Conservation (phyloP, 2,888 invertebrate genomes). For the Elmis aenea region DNA sequence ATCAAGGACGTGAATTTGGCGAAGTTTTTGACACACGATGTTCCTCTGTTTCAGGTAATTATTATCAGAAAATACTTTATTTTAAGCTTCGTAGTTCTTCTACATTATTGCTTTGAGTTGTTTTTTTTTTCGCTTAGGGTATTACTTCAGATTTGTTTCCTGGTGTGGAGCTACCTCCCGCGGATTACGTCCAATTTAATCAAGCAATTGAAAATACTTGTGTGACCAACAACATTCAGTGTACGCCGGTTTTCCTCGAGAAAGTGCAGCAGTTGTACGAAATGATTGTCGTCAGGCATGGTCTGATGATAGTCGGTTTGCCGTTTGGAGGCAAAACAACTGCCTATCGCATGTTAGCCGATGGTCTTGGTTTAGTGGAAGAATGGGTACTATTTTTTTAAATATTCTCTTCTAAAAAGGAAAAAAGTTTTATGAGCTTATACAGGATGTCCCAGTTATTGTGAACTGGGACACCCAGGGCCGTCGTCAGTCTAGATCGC, state of each 20-base stretch:
- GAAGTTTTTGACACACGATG: constrained; percentile 84
- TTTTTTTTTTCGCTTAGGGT: constrained; percentile 55
- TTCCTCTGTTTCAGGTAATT: constrained; percentile 75
- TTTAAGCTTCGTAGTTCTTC: too few relatives aligned
- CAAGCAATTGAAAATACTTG: constrained; percentile 62
- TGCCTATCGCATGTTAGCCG: constrained; percentile 78
- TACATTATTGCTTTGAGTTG: too few relatives aligned
- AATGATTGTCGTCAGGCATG: constrained; percentile 92
- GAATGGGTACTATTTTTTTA: constrained; percentile 54
- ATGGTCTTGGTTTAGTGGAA: constrained; percentile 70
- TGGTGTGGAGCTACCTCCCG: constrained; percentile 69
- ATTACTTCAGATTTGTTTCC: constrained; percentile 94
- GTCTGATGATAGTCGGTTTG: constrained; percentile 88
- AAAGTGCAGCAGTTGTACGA: constrained; percentile 89
- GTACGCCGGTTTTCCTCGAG: constrained; percentile 79
- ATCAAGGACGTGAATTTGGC: constrained; percentile 93
- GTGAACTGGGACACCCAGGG: too few relatives aligned
- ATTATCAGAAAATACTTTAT: constrained; percentile 2
- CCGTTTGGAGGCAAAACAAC: constrained; percentile 92
- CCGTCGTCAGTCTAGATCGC: too few relatives aligned
- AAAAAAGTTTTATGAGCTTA: too few relatives aligned
- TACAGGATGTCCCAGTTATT: too few relatives aligned
- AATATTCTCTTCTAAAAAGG: background rate
- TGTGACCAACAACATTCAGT: constrained; percentile 70
- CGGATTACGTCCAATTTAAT: constrained; percentile 73